phyloP scores from a whole-genome alignment of 2,797 vertebrate species.

The Clarias pachynema region DNA sequence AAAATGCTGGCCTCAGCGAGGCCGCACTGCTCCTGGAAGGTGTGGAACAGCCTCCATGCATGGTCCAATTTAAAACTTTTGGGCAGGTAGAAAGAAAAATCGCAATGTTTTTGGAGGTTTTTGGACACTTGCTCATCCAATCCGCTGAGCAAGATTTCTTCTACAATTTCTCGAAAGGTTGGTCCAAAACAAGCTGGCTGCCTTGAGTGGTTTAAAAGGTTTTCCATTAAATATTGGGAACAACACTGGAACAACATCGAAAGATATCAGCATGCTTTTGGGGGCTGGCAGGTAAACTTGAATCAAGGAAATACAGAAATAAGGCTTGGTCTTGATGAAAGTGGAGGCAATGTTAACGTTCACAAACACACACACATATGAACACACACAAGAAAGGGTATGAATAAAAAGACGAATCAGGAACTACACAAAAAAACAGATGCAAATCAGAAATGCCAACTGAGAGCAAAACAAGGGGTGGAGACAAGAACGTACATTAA shows the following conservation, averaged over 20 bases:
- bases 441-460: background rate
- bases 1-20: conserved; percentile 38
- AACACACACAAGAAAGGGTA: background rate
- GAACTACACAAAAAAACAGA: background rate
- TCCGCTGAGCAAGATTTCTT: background rate
- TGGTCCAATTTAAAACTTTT: no score
- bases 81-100: background rate
- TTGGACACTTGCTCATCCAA: background rate
- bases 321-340: background rate
- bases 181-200: background rate
- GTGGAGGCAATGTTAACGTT: background rate
- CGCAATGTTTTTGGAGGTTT: background rate
- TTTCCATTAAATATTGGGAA: background rate
- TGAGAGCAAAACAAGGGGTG: conserved; percentile 5
- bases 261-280: background rate
- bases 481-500: background rate
- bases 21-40: conserved; percentile 46
- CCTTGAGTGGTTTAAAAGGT: background rate
- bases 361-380: background rate
- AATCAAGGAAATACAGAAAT: background rate
- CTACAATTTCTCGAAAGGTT: background rate
- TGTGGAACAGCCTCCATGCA: background rate
- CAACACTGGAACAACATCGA: background rate
- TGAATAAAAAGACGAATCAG: background rate
- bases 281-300: background rate